Evolutionary conservation across 1,140 invertebrate genomes (phyloP).

Genomic region (Trichonephila clavipes): DNA sequence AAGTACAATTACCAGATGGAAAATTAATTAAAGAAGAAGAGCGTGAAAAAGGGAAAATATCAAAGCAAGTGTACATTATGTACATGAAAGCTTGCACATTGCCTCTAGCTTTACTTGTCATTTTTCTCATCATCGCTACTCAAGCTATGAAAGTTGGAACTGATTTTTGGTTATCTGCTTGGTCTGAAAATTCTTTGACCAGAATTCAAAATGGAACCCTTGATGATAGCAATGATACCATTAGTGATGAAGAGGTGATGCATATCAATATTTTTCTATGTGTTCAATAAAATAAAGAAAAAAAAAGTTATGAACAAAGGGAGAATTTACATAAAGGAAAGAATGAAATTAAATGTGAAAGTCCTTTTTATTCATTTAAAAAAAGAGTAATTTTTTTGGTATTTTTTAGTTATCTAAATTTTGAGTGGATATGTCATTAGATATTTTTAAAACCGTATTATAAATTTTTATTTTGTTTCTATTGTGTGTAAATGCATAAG

Average conservation of each 20-base stretch:
- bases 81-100: constrained; percentile 86
- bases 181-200: constrained; percentile 76
- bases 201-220: background rate
- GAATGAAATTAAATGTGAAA: background rate
- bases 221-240: background rate
- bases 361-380: no score
- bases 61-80: constrained; percentile 84
- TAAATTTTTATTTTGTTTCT: no score
- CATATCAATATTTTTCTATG: background rate
- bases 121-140: constrained; percentile 81
- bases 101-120: constrained; percentile 82
- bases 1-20: constrained; percentile 76
- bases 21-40: constrained; percentile 83
- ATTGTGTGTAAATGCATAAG: no score
- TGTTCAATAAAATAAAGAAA: background rate
- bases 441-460: no score
- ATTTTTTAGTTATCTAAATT: no score
- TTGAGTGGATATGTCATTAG: no score
- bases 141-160: constrained; percentile 78
- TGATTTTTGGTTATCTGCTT: constrained; percentile 79
- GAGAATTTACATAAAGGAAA: background rate
- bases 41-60: constrained; percentile 85
- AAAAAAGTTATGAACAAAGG: background rate
- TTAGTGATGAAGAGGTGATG: background rate
- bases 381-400: no score